Evolutionary conservation across 2,888 invertebrate genomes (phyloP).

Genomic region (Harpalus rubripes): DNA sequence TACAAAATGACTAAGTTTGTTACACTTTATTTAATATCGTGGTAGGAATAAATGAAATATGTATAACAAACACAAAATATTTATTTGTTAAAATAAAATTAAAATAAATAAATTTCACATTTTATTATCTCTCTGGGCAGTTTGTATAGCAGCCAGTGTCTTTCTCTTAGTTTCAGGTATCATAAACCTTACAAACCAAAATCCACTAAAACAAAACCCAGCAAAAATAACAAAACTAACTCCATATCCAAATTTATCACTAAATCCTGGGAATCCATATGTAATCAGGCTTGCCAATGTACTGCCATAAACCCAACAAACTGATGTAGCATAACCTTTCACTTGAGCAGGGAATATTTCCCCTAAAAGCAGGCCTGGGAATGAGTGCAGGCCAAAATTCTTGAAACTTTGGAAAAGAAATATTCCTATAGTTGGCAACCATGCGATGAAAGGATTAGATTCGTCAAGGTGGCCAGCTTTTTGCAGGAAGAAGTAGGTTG

Average conservation of each 20-base stretch:
- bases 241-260: conserved; percentile 80
- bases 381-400: conserved; percentile 76
- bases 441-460: conserved; percentile 76
- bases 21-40: too few species aligned
- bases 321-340: conserved; percentile 78
- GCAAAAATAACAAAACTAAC: conserved; percentile 82
- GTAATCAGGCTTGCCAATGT: conserved; percentile 80
- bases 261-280: conserved; percentile 81
- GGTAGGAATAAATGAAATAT: background rate
- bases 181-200: conserved; percentile 79
- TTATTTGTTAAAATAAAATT: background rate
- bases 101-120: background rate
- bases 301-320: conserved; percentile 79
- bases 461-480: conserved; percentile 76
- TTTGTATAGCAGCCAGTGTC: conserved; percentile 73
- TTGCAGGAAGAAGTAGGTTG: conserved; percentile 79
- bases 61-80: background rate
- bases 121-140: background rate
- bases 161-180: conserved; percentile 84
- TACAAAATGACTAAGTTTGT: too few species aligned
- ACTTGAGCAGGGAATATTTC: conserved; percentile 83
- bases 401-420: conserved; percentile 81
- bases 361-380: conserved; percentile 82
- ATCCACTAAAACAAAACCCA: conserved; percentile 79
- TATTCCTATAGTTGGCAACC: conserved; percentile 80